phyloP scores from a whole-genome alignment of 1,140 invertebrate genomes.

The Lepeophtheirus salmonis region DNA sequence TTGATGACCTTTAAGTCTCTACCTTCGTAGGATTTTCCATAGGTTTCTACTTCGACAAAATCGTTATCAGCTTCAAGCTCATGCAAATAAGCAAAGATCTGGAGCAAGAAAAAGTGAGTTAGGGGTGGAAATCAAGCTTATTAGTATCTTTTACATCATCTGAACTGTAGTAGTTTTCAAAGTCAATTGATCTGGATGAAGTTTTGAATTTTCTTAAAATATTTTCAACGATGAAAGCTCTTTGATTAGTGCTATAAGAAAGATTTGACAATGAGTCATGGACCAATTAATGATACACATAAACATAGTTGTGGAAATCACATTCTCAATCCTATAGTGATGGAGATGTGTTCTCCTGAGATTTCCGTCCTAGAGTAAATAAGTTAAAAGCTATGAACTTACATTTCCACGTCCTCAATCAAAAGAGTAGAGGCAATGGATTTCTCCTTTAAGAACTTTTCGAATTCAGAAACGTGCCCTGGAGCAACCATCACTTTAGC shows the following conservation, averaged over 20 bases:
- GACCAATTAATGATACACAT: too few relatives aligned
- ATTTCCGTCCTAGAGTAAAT: background rate
- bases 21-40: slow-evolving; percentile 39
- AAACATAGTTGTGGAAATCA: too few relatives aligned
- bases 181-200: background rate
- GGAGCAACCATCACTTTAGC: background rate
- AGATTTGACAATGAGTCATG: too few relatives aligned
- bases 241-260: too few relatives aligned
- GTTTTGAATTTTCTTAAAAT: background rate
- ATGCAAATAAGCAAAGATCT: slow-evolving; percentile 32
- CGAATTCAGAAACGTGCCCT: background rate
- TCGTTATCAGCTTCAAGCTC: slow-evolving; percentile 29
- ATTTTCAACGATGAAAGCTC: background rate
- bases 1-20: slow-evolving; percentile 36
- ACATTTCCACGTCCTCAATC: background rate
- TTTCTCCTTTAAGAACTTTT: background rate
- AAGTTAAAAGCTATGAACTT: too few relatives aligned
- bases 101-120: slow-evolving; percentile 18
- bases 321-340: too few relatives aligned
- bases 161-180: background rate
- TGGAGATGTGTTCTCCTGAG: background rate
- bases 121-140: background rate
- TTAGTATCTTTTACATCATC: background rate
- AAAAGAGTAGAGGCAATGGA: background rate
- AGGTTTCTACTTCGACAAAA: slow-evolving; percentile 28